These are phyloP conservation scores for Thalassophryne amazonica DNA, from an alignment of 2,797 vertebrate species.

Conservation along the genomic window DNA sequence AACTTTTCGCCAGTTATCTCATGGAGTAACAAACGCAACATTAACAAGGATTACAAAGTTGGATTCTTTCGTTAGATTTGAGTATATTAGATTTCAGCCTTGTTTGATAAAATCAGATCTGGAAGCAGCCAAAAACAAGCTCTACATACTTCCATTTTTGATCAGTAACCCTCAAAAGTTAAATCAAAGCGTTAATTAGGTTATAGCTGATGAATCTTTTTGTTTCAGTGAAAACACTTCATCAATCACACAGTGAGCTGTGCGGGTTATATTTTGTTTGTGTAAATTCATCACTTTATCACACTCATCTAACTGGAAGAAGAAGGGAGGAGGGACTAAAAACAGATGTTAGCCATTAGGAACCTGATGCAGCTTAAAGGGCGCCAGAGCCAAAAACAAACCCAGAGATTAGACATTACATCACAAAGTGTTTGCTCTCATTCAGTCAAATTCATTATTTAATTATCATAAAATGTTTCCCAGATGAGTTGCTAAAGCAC, in stretches of 20 bases:
- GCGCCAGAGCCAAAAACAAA: constrained; percentile 42
- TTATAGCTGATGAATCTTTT: no score
- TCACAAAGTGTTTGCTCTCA: constrained; percentile 63
- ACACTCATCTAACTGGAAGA: neutral
- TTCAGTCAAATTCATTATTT: constrained; percentile 77
- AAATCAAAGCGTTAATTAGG: no score
- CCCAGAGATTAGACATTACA: constrained; percentile 59
- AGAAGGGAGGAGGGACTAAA: constrained; percentile 18
- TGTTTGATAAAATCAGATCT: neutral
- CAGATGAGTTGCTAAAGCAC: constrained; percentile 62
- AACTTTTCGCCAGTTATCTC: constrained; percentile 1
- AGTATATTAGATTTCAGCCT: neutral
- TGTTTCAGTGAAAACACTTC: no score
- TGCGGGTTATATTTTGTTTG: neutral
- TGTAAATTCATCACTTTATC: constrained; percentile 1
- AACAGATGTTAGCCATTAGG: constrained; percentile 6
- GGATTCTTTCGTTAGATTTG: constrained; percentile 12
- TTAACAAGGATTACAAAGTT: constrained; percentile 9
- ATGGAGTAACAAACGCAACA: neutral
- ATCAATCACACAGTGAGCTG: no score
- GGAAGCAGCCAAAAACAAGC: neutral
- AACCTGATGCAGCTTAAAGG: constrained; percentile 45
- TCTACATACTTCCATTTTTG: constrained; percentile 17
- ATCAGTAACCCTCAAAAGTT: no score
- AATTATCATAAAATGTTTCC: constrained; percentile 56